A percentile compares a stretch with the other conserved stretches of the same genome.
phyloP scores from a whole-genome alignment of 2,888 invertebrate genomes.

The Rhagonycha fulva region DNA sequence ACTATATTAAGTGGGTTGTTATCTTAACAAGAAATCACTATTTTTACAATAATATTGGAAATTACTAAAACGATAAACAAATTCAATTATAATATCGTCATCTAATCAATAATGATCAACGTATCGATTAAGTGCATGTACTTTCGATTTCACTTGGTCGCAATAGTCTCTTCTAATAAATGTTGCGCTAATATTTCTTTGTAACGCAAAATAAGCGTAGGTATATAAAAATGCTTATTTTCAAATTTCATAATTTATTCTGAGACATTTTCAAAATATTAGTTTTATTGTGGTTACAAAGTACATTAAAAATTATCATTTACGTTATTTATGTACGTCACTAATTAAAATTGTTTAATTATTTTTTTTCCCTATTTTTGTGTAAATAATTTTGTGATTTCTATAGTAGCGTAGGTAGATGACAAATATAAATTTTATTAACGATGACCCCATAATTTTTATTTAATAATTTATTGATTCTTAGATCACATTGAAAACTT shows the following conservation, averaged over 20 bases:
- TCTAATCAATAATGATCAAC: too few relatives aligned
- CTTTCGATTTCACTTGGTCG: background rate
- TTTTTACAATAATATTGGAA: too few relatives aligned
- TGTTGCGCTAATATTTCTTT: background rate
- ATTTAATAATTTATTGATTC: background rate
- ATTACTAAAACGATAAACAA: too few relatives aligned
- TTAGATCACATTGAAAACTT: background rate
- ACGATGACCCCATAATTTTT: background rate
- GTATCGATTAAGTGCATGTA: background rate
- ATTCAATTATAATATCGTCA: too few relatives aligned
- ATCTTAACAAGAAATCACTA: too few relatives aligned
- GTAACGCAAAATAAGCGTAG: background rate
- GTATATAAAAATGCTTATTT: background rate
- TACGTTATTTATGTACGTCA: background rate
- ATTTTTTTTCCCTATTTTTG: too few relatives aligned
- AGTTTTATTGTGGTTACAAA: background rate
- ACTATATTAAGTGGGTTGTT: too few relatives aligned
- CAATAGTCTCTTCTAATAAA: background rate
- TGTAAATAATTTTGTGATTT: too few relatives aligned
- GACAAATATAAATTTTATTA: background rate
- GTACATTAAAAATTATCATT: background rate
- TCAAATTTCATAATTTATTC: background rate
- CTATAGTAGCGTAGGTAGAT: background rate
- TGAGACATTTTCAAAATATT: background rate
- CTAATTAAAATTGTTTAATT: background rate